A percentile compares a stretch with the other conserved stretches of the same genome.
Conservation (phyloP, 2,888 invertebrate genomes). For the Eristalinus sepulchralis region DNA sequence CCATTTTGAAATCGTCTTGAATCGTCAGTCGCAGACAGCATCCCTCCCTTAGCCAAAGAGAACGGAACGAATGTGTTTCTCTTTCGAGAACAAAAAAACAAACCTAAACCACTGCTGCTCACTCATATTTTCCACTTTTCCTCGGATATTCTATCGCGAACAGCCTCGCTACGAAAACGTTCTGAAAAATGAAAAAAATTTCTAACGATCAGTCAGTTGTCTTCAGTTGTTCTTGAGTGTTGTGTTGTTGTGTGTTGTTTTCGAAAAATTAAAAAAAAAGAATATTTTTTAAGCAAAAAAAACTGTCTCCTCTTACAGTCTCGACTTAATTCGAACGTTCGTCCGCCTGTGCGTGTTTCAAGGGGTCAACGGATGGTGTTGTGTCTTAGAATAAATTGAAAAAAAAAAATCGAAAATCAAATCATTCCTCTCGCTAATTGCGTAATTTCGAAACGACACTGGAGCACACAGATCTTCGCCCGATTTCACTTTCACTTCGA, state of each 20-base stretch:
- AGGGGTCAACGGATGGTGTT: not conserved
- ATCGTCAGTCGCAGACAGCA: not conserved
- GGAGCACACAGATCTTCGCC: not conserved
- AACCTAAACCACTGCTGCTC: not conserved
- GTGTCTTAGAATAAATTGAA: not conserved
- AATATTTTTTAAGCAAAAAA: not conserved
- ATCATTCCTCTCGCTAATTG: not conserved
- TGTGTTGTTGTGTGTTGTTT: constrained; percentile 59
- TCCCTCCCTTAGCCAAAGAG: not conserved
- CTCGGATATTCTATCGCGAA: constrained; percentile 26
- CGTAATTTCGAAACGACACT: constrained; percentile 23
- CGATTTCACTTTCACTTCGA: not conserved
- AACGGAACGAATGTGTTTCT: constrained; percentile 3
- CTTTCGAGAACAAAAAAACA: not conserved
- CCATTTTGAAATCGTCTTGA: not conserved
- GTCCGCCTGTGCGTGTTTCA: not conserved
- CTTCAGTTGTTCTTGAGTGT: constrained; percentile 61
- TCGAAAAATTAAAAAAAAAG: constrained; percentile 26
- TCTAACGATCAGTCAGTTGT: constrained; percentile 67
- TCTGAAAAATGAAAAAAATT: constrained; percentile 30
- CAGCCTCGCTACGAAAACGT: constrained; percentile 13
- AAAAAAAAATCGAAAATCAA: not conserved
- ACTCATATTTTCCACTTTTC: constrained; percentile 59
- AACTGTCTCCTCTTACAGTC: not conserved
- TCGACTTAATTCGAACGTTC: not conserved